phyloP scores from a whole-genome alignment of 92 coral and sea anemone genomes.

The Epizoanthus ramosus region DNA sequence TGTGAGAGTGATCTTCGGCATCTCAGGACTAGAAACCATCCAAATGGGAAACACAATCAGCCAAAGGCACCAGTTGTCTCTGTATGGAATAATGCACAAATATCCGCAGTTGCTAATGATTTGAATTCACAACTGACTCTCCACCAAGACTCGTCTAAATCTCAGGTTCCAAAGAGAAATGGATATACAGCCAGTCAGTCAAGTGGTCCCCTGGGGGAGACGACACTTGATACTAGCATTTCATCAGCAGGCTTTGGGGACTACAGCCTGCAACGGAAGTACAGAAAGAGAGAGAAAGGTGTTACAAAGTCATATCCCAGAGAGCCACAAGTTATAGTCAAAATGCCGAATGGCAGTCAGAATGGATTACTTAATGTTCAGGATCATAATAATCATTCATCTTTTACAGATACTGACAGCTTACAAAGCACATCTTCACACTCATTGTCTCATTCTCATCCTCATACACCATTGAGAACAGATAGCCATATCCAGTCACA shows the following conservation, averaged over 20 bases:
- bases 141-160: neutral
- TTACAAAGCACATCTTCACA: slow-evolving; percentile 79
- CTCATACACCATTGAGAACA: slow-evolving; percentile 35
- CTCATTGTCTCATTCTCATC: slow-evolving; percentile 73
- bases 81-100: slow-evolving; percentile 14
- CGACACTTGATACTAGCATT: slow-evolving; percentile 27
- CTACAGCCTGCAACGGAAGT: slow-evolving; percentile 32
- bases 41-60: neutral
- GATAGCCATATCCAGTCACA: slow-evolving; percentile 30
- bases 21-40: neutral
- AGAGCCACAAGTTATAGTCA: slow-evolving; percentile 12
- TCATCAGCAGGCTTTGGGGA: slow-evolving; percentile 28
- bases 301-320: slow-evolving; percentile 4
- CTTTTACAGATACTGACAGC: slow-evolving; percentile 74
- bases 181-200: neutral
- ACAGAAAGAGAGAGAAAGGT: slow-evolving; percentile 7
- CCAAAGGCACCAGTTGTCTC: neutral
- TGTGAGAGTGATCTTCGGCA: neutral
- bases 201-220: slow-evolving; percentile 5
- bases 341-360: neutral
- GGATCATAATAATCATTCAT: slow-evolving; percentile 36
- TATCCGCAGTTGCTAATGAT: slow-evolving; percentile 35
- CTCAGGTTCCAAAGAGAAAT: slow-evolving; percentile 15
- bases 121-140: slow-evolving; percentile 13
- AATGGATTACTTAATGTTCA: slow-evolving; percentile 16